Evolutionary conservation across 2,888 invertebrate genomes (phyloP).

Genomic region (Prosopocoilus inquinatus): DNA sequence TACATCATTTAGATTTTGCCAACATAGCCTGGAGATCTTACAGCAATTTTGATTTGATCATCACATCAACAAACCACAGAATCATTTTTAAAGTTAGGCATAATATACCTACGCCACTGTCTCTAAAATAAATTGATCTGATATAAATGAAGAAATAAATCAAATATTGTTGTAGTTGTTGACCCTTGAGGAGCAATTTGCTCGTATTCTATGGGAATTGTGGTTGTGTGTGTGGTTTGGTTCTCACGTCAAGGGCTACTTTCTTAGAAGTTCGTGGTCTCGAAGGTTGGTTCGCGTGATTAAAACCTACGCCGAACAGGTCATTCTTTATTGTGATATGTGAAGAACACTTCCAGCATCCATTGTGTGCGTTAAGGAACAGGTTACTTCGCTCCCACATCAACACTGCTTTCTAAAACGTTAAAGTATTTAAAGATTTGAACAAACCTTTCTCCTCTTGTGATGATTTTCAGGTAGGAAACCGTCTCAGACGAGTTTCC

Average conservation of each 20-base stretch:
- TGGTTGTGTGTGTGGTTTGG: background rate
- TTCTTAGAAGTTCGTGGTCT: conserved; percentile 21
- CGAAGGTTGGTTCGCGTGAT: conserved; percentile 20
- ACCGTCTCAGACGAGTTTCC: too few relatives aligned
- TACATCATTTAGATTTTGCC: too few relatives aligned
- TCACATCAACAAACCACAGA: too few relatives aligned
- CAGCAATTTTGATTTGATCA: too few relatives aligned
- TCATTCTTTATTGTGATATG: background rate
- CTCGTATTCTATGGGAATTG: background rate
- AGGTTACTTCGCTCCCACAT: conserved; percentile 8
- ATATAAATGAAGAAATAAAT: too few relatives aligned
- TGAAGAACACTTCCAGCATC: background rate
- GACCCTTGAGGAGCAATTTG: too few relatives aligned
- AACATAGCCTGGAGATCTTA: too few relatives aligned
- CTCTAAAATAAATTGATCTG: too few relatives aligned
- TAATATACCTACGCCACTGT: too few relatives aligned
- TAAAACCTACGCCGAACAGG: conserved; percentile 17
- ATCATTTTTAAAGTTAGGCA: too few relatives aligned
- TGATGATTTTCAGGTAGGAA: too few relatives aligned
- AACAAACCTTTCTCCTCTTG: background rate
- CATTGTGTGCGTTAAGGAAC: conserved; percentile 6
- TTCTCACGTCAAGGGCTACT: conserved; percentile 21
- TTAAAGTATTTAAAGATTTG: background rate
- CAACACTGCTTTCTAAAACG: conserved; percentile 2
- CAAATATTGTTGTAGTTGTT: too few relatives aligned